Base-by-base conservation (phyloP, 2,797 vertebrate genomes). In the Hippocampus kuda region DNA sequence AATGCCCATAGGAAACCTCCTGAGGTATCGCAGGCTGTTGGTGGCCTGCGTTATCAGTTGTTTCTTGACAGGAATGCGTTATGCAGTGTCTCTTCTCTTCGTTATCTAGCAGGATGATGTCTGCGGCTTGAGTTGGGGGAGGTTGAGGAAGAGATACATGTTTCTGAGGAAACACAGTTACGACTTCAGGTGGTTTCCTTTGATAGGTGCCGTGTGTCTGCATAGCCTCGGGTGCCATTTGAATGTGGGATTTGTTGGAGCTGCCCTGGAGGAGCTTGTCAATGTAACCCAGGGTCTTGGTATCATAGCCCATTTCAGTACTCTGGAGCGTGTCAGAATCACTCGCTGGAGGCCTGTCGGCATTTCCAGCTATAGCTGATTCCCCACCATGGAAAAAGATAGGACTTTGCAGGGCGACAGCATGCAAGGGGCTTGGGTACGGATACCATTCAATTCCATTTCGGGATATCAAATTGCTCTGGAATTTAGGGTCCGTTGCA, bases 371-470 rank as follows among this genome's bases (percentile, higher is more conserved):
- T 62, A 72, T 70, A 4, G 72, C 65, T 2, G 80, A 70, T 56
- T 91, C 84, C 5, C 70, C 81, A n/a, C 86, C 81, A 24, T 87
- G 77, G 42, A 87, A 90, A 63, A 97, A 98, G 54, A 98, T 92
- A 0, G 96, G 95, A 78, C 94, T 98, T 81, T 98, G 96, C 42
- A 98, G 88, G 77, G 95, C 96, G 68, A 98, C 95, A 0, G 95
- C 96, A 0, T 98, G 97, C 72, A 98, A 88, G 0, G 97, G 96
- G 72, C 96, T 99, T 30, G 96, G 96, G 84, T 97, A 98, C 2
- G 86, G 89, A 77, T 98, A 98, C 57, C 96, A 85, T 73, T 98
- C 97, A 3, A 84, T 80, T 62, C 95, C 94, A 0, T 83, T 91
- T 76, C 84, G 91, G 41, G 92, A 94, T 71, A 97, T 84, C 70